Conservation (phyloP, 2,888 invertebrate species). For the Villa cingulata region DNA sequence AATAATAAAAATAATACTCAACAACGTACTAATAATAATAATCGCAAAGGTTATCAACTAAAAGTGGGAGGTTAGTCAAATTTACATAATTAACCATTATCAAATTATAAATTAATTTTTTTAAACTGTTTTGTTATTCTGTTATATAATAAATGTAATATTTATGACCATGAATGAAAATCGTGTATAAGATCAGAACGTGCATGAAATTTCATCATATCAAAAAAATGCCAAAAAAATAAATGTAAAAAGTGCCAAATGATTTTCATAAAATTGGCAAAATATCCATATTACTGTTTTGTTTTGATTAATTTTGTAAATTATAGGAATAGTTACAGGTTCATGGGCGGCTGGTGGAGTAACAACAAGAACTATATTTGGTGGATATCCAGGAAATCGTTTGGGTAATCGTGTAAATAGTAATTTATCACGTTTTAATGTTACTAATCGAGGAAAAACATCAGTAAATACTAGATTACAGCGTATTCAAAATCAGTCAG, state of each 20-base stretch:
- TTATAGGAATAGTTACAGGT: constrained; percentile 24
- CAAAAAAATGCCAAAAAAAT: too few species aligned
- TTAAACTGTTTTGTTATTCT: too few species aligned
- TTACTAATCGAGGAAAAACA: constrained; percentile 11
- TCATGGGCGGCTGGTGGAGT: constrained; percentile 20
- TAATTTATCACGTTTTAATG: constrained; percentile 8
- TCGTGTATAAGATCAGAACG: too few species aligned
- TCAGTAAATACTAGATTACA: constrained; percentile 15
- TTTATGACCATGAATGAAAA: too few species aligned
- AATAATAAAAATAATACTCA: constrained; percentile 4
- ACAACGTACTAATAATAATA: constrained; percentile 6
- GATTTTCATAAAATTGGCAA: neutral
- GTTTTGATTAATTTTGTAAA: constrained; percentile 19
- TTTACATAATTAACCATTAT: too few species aligned
- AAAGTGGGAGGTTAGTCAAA: constrained; percentile 22
- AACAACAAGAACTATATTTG: constrained; percentile 17
- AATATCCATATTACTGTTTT: constrained; percentile 9
- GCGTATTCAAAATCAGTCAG: constrained; percentile 13
- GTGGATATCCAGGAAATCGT: constrained; percentile 17
- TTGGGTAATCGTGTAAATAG: constrained; percentile 16
- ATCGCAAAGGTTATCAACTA: constrained; percentile 21
- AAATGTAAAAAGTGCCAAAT: too few species aligned
- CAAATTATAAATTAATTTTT: too few species aligned
- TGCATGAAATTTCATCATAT: too few species aligned
- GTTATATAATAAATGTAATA: too few species aligned